Conservation (phyloP, 2,113 vertebrate species). For the Podocnemis expansa region DNA sequence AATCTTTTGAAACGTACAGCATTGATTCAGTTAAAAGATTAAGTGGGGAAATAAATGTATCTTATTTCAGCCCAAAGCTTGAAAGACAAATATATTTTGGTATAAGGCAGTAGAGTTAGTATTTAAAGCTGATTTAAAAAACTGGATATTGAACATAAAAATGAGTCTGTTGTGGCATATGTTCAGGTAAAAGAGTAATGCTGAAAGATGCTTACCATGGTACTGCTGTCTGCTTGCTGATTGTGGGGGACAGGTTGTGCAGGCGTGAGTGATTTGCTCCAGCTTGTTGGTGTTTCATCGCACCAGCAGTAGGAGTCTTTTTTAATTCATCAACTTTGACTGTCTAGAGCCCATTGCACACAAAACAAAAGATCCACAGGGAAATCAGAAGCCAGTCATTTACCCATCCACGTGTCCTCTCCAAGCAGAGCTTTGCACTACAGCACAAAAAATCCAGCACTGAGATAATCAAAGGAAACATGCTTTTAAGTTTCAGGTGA, state of each 20-base stretch:
- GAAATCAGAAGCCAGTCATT: background rate
- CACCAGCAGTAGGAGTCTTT: background rate
- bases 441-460: background rate
- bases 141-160: background rate
- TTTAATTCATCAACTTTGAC: background rate
- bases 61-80: background rate
- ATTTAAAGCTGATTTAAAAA: conserved; percentile 28
- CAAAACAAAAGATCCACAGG: background rate
- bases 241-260: background rate
- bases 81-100: conserved; percentile 15
- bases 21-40: background rate
- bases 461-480: background rate
- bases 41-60: background rate
- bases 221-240: background rate
- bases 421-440: background rate
- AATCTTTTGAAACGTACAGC: background rate
- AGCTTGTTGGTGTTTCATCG: background rate
- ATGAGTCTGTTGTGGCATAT: background rate
- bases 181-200: background rate
- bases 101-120: background rate
- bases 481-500: background rate
- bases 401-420: background rate
- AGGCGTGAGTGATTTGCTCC: background rate
- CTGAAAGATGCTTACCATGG: conserved; percentile 24
- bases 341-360: background rate